Evolutionary conservation across 2,113 vertebrate genomes (phyloP), one percentile per base, ranked within the genome.

Genomic region (Oncorhynchus nerka): DNA sequence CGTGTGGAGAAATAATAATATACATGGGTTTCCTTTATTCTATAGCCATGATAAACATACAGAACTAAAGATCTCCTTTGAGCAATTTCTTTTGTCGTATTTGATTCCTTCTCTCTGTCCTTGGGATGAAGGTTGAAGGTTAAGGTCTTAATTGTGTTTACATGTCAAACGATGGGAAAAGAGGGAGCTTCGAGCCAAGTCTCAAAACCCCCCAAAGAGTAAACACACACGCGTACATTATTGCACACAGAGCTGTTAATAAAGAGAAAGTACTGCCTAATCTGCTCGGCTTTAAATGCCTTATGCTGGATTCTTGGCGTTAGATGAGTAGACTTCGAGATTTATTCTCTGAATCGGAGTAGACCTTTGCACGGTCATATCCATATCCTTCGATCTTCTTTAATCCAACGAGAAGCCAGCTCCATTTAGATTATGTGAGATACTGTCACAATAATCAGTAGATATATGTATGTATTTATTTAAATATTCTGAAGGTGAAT

Each of bases 371-470:
- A 16, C 68, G 55, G 28, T 8, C 20, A 9, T 62, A 22, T 22
- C 7, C 59, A 22, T n/a, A 62, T 26, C 39, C 20, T 0, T 69
- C 45, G 92, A 91, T 90, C 88, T 90, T 82, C 70, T 92, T 90
- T 93, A 92, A 93, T 89, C 90, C 87, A 82, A 87, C 85, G 19
- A 62, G 86, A 90, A 55, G 90, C 90, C 87, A 86, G 15, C 86
- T 86, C 88, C 88, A 76, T 68, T 74, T 85, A 34, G 87, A 66
- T 39, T 80, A 34, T 5, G 66, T 85, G 84, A 88, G 84, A 34
- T 73, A 45, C 55, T 57, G 55, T 71, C 49, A 34, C 12, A 73
- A 61, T 62, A 73, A 39, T 61, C 55, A 62, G 55, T 20, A 34
- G 9, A 12, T 22, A n/a, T 15, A 19, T 55, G 16, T 55, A 19